Conservation (phyloP, 1,140 invertebrate genomes). For the Micrasema minimum region DNA sequence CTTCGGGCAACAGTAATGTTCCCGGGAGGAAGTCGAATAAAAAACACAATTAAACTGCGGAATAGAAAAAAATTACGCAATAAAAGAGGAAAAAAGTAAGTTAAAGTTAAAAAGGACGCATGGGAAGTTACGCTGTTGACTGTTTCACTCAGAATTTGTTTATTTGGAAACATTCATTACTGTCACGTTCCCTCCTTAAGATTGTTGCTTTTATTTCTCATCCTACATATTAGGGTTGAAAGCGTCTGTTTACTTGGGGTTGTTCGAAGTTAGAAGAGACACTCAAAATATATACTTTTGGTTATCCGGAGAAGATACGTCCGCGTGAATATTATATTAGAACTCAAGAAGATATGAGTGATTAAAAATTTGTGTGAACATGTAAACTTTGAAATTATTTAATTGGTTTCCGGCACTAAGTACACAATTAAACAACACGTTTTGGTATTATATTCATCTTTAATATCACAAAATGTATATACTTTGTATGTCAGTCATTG, state of each 20-base stretch:
- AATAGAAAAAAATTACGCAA: constrained; percentile 25
- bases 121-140: constrained; percentile 8
- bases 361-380: background rate
- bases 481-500: too few relatives aligned
- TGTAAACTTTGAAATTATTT: background rate
- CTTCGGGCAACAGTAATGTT: constrained; percentile 22
- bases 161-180: constrained; percentile 30
- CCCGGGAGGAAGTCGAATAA: constrained; percentile 19
- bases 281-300: too few relatives aligned
- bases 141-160: constrained; percentile 31
- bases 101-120: constrained; percentile 16
- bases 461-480: too few relatives aligned
- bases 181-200: background rate
- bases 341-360: background rate
- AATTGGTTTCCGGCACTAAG: too few relatives aligned
- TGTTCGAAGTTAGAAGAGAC: constrained; percentile 1
- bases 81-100: constrained; percentile 20
- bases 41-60: constrained; percentile 34
- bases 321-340: background rate
- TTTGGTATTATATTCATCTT: constrained; percentile 3
- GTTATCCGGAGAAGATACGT: too few relatives aligned
- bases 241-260: constrained; percentile 14
- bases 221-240: background rate
- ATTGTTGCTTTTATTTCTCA: background rate
- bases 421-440: background rate